Evolutionary conservation across 2,113 vertebrate species (phyloP).

Genomic region (Ceyx margarethae): DNA sequence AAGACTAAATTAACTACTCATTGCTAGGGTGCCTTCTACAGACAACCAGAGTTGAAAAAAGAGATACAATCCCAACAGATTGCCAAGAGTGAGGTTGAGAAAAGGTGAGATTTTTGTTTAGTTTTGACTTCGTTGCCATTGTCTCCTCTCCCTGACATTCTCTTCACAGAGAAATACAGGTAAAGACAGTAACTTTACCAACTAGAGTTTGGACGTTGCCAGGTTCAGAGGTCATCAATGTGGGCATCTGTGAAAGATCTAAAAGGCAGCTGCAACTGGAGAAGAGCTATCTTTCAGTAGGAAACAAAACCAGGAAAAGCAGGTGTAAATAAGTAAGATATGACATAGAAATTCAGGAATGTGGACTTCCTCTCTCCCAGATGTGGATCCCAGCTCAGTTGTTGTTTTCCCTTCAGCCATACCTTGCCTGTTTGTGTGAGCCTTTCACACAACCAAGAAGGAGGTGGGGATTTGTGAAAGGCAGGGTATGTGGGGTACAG

Average conservation of each 20-base stretch:
- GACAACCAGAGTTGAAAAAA: neutral
- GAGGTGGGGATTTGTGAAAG: neutral
- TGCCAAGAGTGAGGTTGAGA: neutral
- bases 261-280: neutral
- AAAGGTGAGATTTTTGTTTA: neutral
- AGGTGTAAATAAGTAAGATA: neutral
- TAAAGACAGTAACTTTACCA: neutral
- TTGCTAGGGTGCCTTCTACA: neutral
- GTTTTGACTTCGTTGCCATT: neutral
- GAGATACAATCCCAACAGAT: neutral
- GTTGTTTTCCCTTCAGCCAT: neutral
- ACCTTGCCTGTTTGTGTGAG: neutral
- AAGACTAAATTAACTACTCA: neutral
- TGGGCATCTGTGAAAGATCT: neutral
- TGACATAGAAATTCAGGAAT: neutral
- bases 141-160: neutral
- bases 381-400: neutral
- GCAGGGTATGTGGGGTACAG: neutral
- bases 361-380: neutral
- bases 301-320: neutral
- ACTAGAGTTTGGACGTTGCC: neutral
- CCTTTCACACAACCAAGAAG: neutral
- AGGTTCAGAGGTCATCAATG: neutral
- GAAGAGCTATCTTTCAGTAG: neutral
- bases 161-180: neutral